Conservation (phyloP, 1,140 invertebrate species). For the Diploscapter pachys region DNA sequence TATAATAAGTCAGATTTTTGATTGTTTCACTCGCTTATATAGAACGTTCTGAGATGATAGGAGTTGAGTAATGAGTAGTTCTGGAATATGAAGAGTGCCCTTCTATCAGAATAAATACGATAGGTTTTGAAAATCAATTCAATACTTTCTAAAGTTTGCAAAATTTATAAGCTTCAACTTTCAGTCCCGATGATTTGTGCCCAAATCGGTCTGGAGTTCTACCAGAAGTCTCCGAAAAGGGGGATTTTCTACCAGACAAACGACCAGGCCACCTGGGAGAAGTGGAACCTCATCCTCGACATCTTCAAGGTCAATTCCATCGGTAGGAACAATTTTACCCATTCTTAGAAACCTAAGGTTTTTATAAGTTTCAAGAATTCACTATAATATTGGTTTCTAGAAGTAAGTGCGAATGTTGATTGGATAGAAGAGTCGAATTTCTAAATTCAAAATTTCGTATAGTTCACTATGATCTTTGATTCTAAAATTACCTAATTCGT, state of each 20-base stretch:
- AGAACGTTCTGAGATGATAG: no score
- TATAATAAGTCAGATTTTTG: no score
- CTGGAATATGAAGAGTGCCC: no score
- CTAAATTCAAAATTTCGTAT: no score
- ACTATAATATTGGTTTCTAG: no score
- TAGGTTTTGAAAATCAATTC: background rate
- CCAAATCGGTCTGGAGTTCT: slow-evolving; percentile 24
- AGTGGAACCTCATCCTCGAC: slow-evolving; percentile 27
- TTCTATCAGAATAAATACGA: no score
- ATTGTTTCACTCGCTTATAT: no score
- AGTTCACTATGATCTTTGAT: no score
- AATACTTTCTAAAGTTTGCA: background rate
- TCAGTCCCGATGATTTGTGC: slow-evolving; percentile 15
- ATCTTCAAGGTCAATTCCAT: slow-evolving; percentile 24
- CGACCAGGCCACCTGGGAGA: slow-evolving; percentile 20
- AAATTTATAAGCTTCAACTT: slow-evolving; percentile 3
- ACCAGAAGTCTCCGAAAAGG: slow-evolving; percentile 13
- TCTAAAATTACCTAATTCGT: no score
- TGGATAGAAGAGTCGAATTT: no score
- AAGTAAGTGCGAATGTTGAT: no score
- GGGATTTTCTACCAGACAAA: background rate
- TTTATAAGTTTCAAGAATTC: background rate
- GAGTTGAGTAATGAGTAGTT: no score
- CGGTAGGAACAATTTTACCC: background rate
- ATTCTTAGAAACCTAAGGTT: background rate